A percentile compares a stretch with the other conserved stretches of the same genome.
Conservation (phyloP, 2,888 invertebrate genomes). For the Steinernema hermaphroditum region DNA sequence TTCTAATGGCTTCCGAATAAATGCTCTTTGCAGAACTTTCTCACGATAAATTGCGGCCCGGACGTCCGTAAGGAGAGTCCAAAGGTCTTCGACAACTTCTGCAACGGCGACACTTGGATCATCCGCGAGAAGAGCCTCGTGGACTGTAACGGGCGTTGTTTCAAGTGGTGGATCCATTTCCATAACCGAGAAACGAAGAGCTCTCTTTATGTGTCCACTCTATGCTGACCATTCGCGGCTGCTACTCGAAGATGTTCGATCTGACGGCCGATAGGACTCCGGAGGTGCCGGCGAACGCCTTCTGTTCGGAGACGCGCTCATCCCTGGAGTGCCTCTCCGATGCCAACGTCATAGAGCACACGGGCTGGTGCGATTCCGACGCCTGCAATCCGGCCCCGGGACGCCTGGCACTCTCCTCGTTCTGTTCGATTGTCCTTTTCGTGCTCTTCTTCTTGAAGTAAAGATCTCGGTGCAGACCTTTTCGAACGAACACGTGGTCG, state of each 20-base stretch:
- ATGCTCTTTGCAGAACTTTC: conserved; percentile 57
- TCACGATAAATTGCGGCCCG: conserved; percentile 59
- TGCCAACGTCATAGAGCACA: conserved; percentile 35
- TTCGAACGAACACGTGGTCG: conserved; percentile 32
- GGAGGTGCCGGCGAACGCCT: conserved; percentile 21
- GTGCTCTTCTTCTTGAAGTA: neutral
- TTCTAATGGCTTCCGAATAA: no score
- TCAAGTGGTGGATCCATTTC: conserved; percentile 56
- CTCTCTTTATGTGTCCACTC: conserved; percentile 49
- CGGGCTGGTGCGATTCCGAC: conserved; percentile 42
- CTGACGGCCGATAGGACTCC: conserved; percentile 1
- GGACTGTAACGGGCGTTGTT: conserved; percentile 60
- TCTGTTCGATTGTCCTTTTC: neutral
- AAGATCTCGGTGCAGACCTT: no score
- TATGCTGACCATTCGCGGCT: conserved; percentile 62
- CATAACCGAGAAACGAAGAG: neutral
- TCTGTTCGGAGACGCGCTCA: neutral
- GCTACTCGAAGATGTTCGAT: conserved; percentile 51
- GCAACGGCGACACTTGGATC: conserved; percentile 60
- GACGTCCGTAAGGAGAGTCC: conserved; percentile 51
- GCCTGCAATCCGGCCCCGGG: conserved; percentile 36
- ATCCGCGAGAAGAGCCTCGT: conserved; percentile 55
- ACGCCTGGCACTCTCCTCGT: neutral
- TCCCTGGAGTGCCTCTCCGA: conserved; percentile 39
- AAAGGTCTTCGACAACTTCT: conserved; percentile 57